A percentile compares a stretch with the other conserved stretches of the same genome.
Evolutionary conservation across 2,888 invertebrate genomes (phyloP).

Genomic region (Nymphalis urticae): DNA sequence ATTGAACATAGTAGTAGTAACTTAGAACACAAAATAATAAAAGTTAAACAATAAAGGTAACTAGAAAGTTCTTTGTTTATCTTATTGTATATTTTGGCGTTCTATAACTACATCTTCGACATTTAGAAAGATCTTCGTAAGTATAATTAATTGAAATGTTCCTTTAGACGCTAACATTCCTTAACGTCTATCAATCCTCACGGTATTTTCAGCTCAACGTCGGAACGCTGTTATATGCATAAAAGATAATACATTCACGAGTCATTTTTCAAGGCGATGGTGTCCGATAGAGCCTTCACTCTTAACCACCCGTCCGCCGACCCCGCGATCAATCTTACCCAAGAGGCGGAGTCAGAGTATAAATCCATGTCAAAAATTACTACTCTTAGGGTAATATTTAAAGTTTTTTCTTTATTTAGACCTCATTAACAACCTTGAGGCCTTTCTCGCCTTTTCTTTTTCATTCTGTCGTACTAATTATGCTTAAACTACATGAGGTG

Average conservation of each 20-base stretch:
- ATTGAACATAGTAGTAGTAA: no score
- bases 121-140: no score
- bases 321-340: constrained; percentile 19
- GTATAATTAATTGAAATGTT: no score
- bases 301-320: background rate
- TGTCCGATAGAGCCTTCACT: constrained; percentile 22
- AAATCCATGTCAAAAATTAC: background rate
- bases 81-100: no score
- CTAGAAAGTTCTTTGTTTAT: no score
- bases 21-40: no score
- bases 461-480: background rate
- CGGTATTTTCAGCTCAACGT: background rate
- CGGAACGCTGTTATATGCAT: constrained; percentile 9
- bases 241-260: constrained; percentile 29
- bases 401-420: no score
- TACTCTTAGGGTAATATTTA: background rate
- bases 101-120: no score
- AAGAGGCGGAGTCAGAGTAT: background rate
- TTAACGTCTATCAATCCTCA: constrained; percentile 20
- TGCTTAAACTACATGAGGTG: no score
- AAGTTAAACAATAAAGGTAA: no score
- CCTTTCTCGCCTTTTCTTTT: background rate
- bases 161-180: background rate
- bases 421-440: no score
- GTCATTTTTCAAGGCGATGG: constrained; percentile 29